Evolutionary conservation across 2,888 invertebrate species (phyloP), one percentile per base, ranked within the genome.

Genomic region (Aspidapion aeneum): DNA sequence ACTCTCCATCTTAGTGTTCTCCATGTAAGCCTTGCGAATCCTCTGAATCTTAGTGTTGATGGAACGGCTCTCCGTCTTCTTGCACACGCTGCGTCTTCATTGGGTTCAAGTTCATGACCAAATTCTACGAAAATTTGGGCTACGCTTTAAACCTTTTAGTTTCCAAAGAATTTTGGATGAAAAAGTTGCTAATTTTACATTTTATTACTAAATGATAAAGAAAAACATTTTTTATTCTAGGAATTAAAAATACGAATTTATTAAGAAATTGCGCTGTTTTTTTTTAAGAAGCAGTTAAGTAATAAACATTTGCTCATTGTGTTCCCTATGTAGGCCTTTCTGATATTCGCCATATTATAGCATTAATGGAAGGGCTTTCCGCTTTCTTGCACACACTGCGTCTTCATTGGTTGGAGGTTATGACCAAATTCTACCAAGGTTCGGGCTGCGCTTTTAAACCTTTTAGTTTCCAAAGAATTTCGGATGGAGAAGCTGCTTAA

Each of bases 51-150:
- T 95, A 17, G 89, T 95, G 52, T 82, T 94, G 68, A 95, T 96
- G 95, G 95, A 96, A 78, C 95, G 95, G 0, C 82, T 95, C 12
- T 94, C 93, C 0, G 95, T 95, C 9, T 95, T 95, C 80, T 83
- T 95, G 59, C 95, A 95, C 74, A 94, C 94, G 0, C 85, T 95
- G 57, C 87, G 94, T 78, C 85, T 95, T 68, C 94, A 95, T 78
- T 96, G 95, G 73, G 95, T 96, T n/a, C 74, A 95, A 96, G 81
- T 89, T 89, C 78, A 86, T 88, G 80, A 86, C 85, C 81, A 95
- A 95, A 81, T 95, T 96, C 82, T 96, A 94, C 79, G 79, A 85
- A 19, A 94, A 94, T 65, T 82, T 86, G 69, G 95, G 95, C 5
- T 89, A 93, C 80, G 81, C 87, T 66, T 95, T 84, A 84, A 86